phyloP scores from a whole-genome alignment of 2,113 vertebrate species.

The Aspiorhynchus laticeps region DNA sequence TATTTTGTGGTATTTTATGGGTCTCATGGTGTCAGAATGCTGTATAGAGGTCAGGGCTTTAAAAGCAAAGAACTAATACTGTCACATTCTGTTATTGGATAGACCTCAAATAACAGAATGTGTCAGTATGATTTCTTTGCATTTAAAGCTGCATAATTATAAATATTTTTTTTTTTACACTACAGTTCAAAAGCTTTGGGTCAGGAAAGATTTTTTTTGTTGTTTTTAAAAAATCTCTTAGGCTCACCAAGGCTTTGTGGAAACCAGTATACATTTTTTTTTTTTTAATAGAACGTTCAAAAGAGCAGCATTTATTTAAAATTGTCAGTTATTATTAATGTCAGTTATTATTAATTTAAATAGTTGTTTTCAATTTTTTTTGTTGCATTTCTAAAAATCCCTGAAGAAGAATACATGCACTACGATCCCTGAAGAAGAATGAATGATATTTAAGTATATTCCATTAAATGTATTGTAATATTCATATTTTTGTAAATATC shows the following conservation, averaged over 20 bases:
- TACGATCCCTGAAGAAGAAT: neutral
- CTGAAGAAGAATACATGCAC: neutral
- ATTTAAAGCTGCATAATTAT: no score
- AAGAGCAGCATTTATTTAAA: neutral
- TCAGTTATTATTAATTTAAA: neutral
- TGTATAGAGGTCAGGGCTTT: neutral
- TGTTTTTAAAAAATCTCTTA: neutral
- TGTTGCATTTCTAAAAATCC: neutral
- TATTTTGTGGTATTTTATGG: neutral
- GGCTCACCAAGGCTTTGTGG: neutral
- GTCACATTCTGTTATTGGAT: neutral
- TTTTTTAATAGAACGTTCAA: neutral
- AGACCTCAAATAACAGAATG: no score
- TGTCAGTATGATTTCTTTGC: no score
- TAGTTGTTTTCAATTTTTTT: neutral
- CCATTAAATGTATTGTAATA: neutral
- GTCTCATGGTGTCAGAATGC: slow-evolving; percentile 6
- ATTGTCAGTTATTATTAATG: neutral
- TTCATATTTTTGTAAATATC: neutral
- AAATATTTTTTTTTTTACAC: no score
- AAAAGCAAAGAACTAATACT: neutral
- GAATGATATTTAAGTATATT: neutral
- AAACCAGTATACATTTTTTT: neutral
- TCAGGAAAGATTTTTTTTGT: no score
- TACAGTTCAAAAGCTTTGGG: no score